Conservation (phyloP, 1,140 invertebrate genomes). For the Dufourea novaeangliae region DNA sequence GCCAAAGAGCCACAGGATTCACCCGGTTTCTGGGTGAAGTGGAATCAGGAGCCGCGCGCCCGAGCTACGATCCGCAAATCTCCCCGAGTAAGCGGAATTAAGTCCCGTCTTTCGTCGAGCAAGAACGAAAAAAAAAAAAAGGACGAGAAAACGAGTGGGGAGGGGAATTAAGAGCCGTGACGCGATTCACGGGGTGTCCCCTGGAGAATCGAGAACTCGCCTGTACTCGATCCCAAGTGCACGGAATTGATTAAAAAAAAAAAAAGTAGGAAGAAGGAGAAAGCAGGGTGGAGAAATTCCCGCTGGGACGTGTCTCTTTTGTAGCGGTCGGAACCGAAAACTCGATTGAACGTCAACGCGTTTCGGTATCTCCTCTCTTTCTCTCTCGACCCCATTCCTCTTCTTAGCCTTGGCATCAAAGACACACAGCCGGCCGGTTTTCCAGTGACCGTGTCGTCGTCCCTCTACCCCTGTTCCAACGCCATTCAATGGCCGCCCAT, state of each 20-base stretch:
- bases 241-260: slow-evolving; percentile 12
- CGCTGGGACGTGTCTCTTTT: background rate
- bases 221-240: background rate
- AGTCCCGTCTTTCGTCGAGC: slow-evolving; percentile 1
- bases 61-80: background rate
- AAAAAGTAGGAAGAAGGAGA: no score
- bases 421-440: slow-evolving; percentile 33
- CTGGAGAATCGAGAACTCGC: background rate
- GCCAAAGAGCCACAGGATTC: background rate
- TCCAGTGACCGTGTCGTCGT: background rate
- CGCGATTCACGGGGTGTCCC: background rate
- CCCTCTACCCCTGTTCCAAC: slow-evolving; percentile 4
- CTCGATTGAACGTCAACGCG: background rate
- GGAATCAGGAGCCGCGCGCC: background rate
- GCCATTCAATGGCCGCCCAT: slow-evolving; percentile 53
- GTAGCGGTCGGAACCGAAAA: background rate
- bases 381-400: background rate
- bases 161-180: background rate
- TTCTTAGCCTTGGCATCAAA: slow-evolving; percentile 49
- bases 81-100: slow-evolving; percentile 6
- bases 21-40: background rate
- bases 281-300: no score
- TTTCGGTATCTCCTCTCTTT: no score
- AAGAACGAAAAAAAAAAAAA: no score
- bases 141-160: background rate